Percentiles rank a stretch among this genome's conserved stretches.
phyloP scores from a whole-genome alignment of 2,888 invertebrate species.

The Adineta ricciae region DNA sequence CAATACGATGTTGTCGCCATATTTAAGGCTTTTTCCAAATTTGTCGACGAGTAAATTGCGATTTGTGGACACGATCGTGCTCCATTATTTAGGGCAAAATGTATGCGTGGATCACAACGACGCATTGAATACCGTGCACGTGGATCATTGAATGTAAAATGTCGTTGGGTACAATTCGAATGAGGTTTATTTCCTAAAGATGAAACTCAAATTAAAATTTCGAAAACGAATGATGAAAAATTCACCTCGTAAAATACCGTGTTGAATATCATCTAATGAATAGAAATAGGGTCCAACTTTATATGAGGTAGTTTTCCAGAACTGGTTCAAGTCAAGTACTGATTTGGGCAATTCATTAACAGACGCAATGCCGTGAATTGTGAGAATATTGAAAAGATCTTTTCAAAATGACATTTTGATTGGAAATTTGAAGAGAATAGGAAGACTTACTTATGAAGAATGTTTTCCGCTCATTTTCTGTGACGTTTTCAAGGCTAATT shows the following conservation, averaged over 20 bases:
- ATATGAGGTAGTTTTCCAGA: slow-evolving; percentile 50
- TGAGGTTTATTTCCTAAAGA: slow-evolving; percentile 45
- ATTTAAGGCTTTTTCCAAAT: slow-evolving; percentile 25
- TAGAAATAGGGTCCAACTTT: slow-evolving; percentile 43
- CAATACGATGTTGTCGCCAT: slow-evolving; percentile 26
- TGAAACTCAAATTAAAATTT: neutral
- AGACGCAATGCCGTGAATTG: slow-evolving; percentile 46
- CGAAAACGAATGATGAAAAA: neutral
- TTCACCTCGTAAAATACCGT: slow-evolving; percentile 49
- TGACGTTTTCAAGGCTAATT: slow-evolving; percentile 10
- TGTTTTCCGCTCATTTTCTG: slow-evolving; percentile 18
- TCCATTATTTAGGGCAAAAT: slow-evolving; percentile 51
- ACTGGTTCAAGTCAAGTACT: slow-evolving; percentile 46
- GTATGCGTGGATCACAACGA: slow-evolving; percentile 48
- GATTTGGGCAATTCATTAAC: slow-evolving; percentile 41
- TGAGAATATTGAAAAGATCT: slow-evolving; percentile 48
- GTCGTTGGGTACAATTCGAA: slow-evolving; percentile 44
- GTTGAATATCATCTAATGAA: slow-evolving; percentile 51
- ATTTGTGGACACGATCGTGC: slow-evolving; percentile 39
- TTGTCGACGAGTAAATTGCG: slow-evolving; percentile 21
- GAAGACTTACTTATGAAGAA: neutral
- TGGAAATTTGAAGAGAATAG: neutral
- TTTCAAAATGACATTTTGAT: neutral
- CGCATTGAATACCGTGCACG: slow-evolving; percentile 41
- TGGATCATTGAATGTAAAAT: slow-evolving; percentile 43